Evolutionary conservation across 2,113 vertebrate species (phyloP), one percentile per base, ranked within the genome.

Genomic region (Labeo catla): DNA sequence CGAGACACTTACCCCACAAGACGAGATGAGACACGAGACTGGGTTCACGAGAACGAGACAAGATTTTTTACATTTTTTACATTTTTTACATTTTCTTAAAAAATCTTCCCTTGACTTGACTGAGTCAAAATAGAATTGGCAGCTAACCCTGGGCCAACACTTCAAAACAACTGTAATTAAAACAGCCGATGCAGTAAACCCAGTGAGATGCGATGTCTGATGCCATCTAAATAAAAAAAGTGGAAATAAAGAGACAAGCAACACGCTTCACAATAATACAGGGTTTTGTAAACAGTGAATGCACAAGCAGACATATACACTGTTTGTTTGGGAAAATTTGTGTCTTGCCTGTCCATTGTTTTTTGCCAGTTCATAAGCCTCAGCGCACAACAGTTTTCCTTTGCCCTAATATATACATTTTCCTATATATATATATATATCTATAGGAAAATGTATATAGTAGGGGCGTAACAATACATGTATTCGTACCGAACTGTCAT

Each of bases 281-380:
- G 28, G 7, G 5, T 52, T 57, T 78, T 21, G 65, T 68, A 52
- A 70, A 66, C 57, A 52, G 78, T 7, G n/a, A 36, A 19, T 50
- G 50, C 79, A 68, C 70, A 84, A 79, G 85, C 45, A 45, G 65
- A 57, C 45, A 52, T 59, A 57, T 63, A 57, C 79, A 61, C 65
- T 21, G 66, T 28, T 43, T 82, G 83, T 57, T n/a, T 52, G 57
- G 39, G 11, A 59, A 34, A 10, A 79, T 76, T 50, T 70, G 68
- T 63, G 39, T 6, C 39, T 72, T 21, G 45, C n/a, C 21, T 52
- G 28, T 6, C 1, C 28, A 65, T 36, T 47, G n/a, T 61, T 34
- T 73, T 28, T 72, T 23, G 43, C 6, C 23, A 15, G 43, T 76
- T 76, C 45, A 50, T 50, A 76, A 50, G 16, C 34, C 76, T 52